phyloP scores from a whole-genome alignment of 2,888 invertebrate species.

The Esperia sulphurella region DNA sequence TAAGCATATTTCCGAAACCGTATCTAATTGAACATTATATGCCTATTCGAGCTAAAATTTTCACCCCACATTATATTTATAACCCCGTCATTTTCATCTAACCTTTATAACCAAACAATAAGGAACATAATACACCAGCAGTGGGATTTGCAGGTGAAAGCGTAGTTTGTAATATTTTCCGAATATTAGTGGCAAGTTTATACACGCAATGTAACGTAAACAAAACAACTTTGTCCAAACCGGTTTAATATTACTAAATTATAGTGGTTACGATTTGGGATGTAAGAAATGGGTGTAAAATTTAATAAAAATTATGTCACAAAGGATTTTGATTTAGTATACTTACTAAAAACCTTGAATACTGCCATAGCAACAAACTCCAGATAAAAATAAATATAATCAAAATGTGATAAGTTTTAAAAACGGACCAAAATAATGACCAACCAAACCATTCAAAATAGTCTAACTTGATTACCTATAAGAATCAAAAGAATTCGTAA shows the following conservation, averaged over 20 bases:
- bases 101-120: not conserved
- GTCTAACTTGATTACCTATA: no score
- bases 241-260: constrained; percentile 23
- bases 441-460: no score
- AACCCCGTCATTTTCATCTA: not conserved
- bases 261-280: not conserved
- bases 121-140: not conserved
- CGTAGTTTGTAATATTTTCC: constrained; percentile 13
- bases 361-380: no score
- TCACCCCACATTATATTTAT: not conserved
- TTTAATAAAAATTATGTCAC: no score
- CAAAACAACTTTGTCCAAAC: constrained; percentile 27
- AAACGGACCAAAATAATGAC: no score
- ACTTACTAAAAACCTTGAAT: no score
- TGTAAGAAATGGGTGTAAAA: no score
- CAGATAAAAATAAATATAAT: no score
- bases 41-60: constrained; percentile 11
- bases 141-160: not conserved
- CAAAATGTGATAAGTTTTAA: no score
- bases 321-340: no score
- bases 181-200: constrained; percentile 26
- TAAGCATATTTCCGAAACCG: constrained; percentile 15
- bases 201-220: constrained; percentile 22
- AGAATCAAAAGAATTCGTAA: no score
- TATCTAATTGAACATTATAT: constrained; percentile 18